Percentiles rank a stretch among this genome's conserved stretches.
Evolutionary conservation across 2,797 vertebrate species (phyloP).

Genomic region (Pogoniulus pusillus): DNA sequence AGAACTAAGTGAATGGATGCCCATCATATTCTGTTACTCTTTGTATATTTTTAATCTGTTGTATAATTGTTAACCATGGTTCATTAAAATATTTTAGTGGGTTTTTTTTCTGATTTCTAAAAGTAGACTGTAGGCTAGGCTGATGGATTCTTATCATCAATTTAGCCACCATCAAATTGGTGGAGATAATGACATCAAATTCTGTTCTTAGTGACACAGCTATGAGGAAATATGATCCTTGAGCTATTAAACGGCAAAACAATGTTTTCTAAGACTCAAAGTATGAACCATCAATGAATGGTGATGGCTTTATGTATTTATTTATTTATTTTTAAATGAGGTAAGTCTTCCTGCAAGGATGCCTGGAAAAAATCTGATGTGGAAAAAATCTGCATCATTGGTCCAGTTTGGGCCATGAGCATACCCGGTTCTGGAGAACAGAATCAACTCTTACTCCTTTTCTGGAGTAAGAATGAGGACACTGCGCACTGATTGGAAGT

Average conservation of each 20-base stretch:
- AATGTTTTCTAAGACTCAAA: background rate
- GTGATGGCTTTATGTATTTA: background rate
- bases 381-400: too few species aligned
- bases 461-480: too few species aligned
- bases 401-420: too few species aligned
- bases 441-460: too few species aligned
- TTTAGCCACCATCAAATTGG: background rate
- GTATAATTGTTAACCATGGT: background rate
- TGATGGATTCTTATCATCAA: background rate
- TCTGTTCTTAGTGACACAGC: background rate
- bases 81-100: background rate
- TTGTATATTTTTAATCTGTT: background rate
- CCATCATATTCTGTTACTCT: background rate
- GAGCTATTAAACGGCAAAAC: too few species aligned
- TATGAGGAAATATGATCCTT: background rate
- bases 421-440: too few species aligned
- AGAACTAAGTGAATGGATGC: background rate
- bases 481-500: too few species aligned
- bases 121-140: background rate
- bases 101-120: background rate
- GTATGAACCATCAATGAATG: background rate
- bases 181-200: background rate
- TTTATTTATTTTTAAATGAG: background rate
- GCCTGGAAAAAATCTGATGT: background rate
- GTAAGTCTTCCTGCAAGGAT: background rate